Evolutionary conservation across 2,113 vertebrate genomes (phyloP).

Genomic region (Vulpes ferrilata): DNA sequence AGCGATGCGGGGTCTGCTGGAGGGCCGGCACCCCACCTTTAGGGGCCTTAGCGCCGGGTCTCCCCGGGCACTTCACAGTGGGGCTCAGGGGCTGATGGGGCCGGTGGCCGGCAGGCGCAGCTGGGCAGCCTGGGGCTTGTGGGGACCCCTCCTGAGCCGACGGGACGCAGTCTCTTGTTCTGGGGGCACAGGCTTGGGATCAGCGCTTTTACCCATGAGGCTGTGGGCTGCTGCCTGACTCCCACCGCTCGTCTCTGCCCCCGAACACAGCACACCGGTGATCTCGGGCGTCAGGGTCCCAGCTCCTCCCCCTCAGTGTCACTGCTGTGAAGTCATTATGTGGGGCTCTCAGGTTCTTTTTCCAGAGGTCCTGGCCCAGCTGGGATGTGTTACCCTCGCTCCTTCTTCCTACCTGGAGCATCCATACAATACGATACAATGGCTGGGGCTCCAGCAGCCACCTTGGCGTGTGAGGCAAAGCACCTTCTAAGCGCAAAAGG

Average conservation of each 20-base stretch:
- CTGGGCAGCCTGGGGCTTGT: neutral
- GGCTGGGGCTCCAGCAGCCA: neutral
- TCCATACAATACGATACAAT: too few species aligned
- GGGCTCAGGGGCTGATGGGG: neutral
- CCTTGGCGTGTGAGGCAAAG: neutral
- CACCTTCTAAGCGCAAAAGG: neutral
- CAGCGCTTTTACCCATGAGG: neutral
- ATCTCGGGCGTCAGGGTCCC: neutral
- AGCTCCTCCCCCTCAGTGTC: neutral
- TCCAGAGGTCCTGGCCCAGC: neutral
- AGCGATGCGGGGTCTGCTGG: too few species aligned
- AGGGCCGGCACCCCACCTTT: neutral
- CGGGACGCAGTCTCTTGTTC: neutral
- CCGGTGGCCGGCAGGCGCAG: neutral
- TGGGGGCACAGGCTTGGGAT: neutral
- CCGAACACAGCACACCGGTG: neutral
- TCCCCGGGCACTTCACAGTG: neutral
- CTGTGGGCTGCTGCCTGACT: neutral
- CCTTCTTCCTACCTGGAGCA: neutral
- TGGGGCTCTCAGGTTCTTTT: neutral
- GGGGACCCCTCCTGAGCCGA: neutral
- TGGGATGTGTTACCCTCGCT: neutral
- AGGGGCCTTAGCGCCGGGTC: neutral
- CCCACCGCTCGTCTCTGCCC: neutral
- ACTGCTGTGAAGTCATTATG: neutral